These are phyloP conservation scores for Epinephelus awoara DNA, from an alignment of 2,797 vertebrate genomes.

Conservation along the genomic window DNA sequence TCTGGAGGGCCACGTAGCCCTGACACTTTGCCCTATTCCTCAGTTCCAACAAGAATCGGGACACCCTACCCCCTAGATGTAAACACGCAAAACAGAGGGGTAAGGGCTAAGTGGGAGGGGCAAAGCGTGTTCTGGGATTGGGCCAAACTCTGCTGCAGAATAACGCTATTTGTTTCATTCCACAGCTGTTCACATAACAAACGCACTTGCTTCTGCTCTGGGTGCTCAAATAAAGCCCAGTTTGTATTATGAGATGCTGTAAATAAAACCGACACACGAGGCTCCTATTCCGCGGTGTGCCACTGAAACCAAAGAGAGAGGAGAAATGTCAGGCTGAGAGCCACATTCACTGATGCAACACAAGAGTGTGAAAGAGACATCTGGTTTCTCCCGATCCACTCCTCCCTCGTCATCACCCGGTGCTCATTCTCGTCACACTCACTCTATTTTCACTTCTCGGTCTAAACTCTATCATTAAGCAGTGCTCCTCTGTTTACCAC, in stretches of 20 bases:
- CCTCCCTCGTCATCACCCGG: constrained; percentile 22
- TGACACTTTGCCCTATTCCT: too few species aligned
- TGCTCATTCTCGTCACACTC: constrained; percentile 41
- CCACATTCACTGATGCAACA: constrained; percentile 67
- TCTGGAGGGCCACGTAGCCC: too few species aligned
- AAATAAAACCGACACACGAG: constrained; percentile 68
- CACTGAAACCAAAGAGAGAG: constrained; percentile 58
- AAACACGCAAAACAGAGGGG: too few species aligned
- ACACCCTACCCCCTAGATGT: too few species aligned
- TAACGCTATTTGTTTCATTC: constrained; percentile 20
- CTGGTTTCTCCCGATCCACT: constrained; percentile 61
- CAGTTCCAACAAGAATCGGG: too few species aligned
- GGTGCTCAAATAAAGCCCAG: constrained; percentile 40
- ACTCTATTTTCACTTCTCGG: constrained; percentile 46
- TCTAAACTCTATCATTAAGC: constrained; percentile 48
- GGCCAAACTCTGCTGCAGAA: constrained; percentile 10
- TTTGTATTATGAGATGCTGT: constrained; percentile 54
- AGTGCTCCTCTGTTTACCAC: constrained; percentile 22
- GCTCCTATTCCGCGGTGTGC: constrained; percentile 44
- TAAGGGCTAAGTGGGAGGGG: too few species aligned
- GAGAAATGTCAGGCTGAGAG: constrained; percentile 52
- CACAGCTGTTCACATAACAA: constrained; percentile 55
- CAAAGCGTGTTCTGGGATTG: too few species aligned
- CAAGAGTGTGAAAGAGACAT: constrained; percentile 77
- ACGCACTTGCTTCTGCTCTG: constrained; percentile 24